Conservation (phyloP, 2,113 vertebrate species). For the Macheiramphus alcinus region DNA sequence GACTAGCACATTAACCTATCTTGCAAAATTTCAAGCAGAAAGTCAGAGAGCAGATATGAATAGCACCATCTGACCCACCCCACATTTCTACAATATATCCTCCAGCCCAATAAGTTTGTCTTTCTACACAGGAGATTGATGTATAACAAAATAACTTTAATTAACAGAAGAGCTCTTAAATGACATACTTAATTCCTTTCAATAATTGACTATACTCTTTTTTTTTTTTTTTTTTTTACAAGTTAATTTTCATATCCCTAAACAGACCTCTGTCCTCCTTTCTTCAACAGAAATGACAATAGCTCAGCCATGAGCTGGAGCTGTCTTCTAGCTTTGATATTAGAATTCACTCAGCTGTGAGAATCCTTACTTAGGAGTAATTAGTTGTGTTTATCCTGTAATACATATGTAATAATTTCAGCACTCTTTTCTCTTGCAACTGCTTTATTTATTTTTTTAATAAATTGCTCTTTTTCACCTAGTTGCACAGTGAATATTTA, state of each 20-base stretch:
- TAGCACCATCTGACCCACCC: not conserved
- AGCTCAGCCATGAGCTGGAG: not conserved
- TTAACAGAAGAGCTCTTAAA: not conserved
- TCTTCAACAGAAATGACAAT: not conserved
- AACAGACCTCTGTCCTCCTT: not conserved
- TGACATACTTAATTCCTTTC: not conserved
- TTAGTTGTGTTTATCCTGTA: not conserved
- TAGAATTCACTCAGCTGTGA: not conserved
- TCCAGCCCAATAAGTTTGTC: not conserved
- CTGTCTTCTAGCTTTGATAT: not conserved
- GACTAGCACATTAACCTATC: not conserved
- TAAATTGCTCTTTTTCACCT: not conserved
- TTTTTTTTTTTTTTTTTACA: not conserved
- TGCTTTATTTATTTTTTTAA: not conserved
- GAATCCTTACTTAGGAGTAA: not conserved
- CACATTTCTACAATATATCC: not conserved
- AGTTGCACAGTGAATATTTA: not conserved
- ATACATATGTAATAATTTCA: not conserved
- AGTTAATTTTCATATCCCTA: not conserved
- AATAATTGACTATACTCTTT: not conserved
- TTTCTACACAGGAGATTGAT: not conserved
- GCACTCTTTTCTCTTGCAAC: not conserved
- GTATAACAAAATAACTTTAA: not conserved
- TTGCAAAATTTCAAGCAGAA: not conserved
- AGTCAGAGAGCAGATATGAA: not conserved